Evolutionary conservation across 64 coral and sea anemone species (phyloP), one percentile per base, ranked within the genome.

Genomic region (Montipora foliosa): DNA sequence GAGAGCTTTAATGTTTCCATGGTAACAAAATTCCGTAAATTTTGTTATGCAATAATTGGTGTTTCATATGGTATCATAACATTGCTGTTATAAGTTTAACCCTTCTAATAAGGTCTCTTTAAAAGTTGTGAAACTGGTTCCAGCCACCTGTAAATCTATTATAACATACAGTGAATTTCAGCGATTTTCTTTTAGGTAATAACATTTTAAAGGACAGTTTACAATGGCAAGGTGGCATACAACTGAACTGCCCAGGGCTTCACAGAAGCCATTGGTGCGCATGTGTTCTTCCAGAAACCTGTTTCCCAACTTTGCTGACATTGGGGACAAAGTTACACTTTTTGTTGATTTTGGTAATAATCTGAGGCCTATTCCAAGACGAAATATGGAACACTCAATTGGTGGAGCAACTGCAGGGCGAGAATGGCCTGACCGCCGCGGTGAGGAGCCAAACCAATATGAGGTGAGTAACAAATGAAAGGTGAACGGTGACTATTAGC

Each of bases 251-350:
- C 0, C 19, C 66, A 49, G 45, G 9, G 8, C 45, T 49, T 47
- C 82, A 71, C 44, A 9, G 1, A 57, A 60, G 16, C 90, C 90
- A 45, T n/a, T 78, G 10, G 80, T 85, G 55, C 79, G 81, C 21
- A 81, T 92, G 79, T 92, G 90, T 47, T 55, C 90, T 2, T 76
- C 90, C 8, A 81, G 90, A 16, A 92, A 86, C 29, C 55, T 75
- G 47, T 82, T 74, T 25, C 19, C 89, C 22, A 76, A 85, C 51
- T 92, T 92, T 92, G 90, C 81, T 49, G 90, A 92, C 47, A 76
- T 84, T 92, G 90, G 90, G 5, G 90, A 92, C 46, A 85, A 24
- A 47, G 71, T 92, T 44, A 79, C 83, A 5, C 57, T 92, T 8
- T 92, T 64, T 62, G 90, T 92, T 4, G 81, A 92, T 25, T 92